Conservation (phyloP, 2,113 vertebrate genomes). For the Ciconia stormi region DNA sequence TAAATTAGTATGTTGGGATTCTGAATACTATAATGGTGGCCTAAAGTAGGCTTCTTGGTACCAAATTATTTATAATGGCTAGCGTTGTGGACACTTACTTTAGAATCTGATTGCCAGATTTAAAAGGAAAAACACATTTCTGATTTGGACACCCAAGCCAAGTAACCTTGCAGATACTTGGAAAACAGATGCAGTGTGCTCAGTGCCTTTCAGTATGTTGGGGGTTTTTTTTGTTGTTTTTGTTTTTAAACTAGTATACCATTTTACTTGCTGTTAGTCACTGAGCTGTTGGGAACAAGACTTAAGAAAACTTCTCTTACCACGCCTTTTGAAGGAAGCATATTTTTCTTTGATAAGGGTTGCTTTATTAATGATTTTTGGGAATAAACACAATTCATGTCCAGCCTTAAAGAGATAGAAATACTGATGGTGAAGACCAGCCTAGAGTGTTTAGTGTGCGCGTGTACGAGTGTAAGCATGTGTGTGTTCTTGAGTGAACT, state of each 20-base stretch:
- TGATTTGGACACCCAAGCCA: constrained; percentile 80
- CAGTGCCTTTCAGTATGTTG: constrained; percentile 78
- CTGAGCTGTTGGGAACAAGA: constrained; percentile 84
- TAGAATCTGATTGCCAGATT: constrained; percentile 76
- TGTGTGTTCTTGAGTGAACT: constrained; percentile 76
- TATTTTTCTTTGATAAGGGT: constrained; percentile 69
- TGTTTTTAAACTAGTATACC: constrained; percentile 7
- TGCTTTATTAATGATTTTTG: constrained; percentile 66
- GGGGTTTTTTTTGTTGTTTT: constrained; percentile 34
- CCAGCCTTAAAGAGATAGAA: constrained; percentile 78
- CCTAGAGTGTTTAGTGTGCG: constrained; percentile 69
- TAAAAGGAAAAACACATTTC: constrained; percentile 62
- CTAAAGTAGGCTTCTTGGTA: constrained; percentile 86
- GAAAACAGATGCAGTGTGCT: constrained; percentile 74
- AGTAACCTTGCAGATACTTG: constrained; percentile 73
- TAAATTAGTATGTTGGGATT: constrained; percentile 82
- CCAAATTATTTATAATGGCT: constrained; percentile 81
- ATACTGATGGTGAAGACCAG: constrained; percentile 70
- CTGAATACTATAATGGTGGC: constrained; percentile 81
- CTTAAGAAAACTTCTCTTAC: constrained; percentile 63
- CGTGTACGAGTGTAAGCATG: constrained; percentile 72
- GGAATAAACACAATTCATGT: constrained; percentile 71
- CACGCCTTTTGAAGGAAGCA: constrained; percentile 55
- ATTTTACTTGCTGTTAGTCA: constrained; percentile 80
- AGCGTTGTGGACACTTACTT: constrained; percentile 75